A percentile compares a stretch with the other conserved stretches of the same genome.
These are phyloP conservation scores for Ormyrus nitidulus DNA, from an alignment of 2,888 invertebrate species.

Conservation along the genomic window DNA sequence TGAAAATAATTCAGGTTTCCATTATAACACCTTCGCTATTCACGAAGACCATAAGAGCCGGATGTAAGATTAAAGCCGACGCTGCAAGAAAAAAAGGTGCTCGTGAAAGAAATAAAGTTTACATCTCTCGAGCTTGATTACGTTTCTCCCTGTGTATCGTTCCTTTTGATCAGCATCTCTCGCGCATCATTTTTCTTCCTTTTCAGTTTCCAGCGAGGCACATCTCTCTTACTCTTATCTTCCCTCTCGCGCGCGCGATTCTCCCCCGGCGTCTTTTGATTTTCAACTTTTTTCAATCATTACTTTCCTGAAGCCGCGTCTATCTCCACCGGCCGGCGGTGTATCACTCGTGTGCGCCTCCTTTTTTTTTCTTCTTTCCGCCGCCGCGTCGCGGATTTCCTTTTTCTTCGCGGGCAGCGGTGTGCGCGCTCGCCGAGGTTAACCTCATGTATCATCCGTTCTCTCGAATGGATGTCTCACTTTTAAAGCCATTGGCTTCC, in stretches of 20 bases:
- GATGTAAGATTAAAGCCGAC: too few relatives aligned
- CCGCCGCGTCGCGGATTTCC: background rate
- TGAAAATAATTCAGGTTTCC: too few relatives aligned
- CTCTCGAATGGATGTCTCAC: constrained; percentile 45
- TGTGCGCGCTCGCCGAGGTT: constrained; percentile 13
- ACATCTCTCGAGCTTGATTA: constrained; percentile 22
- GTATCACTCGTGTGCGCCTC: background rate
- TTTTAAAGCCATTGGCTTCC: constrained; percentile 33
- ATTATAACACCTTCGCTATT: too few relatives aligned
- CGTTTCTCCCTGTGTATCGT: constrained; percentile 31
- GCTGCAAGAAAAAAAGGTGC: too few relatives aligned
- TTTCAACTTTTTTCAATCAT: constrained; percentile 45
- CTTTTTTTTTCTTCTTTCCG: background rate
- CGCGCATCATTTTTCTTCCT: constrained; percentile 33
- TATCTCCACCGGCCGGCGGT: constrained; percentile 1
- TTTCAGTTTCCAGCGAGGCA: background rate
- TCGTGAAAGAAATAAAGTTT: background rate
- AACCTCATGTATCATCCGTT: constrained; percentile 52
- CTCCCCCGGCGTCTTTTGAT: constrained; percentile 27
- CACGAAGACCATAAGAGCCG: too few relatives aligned
- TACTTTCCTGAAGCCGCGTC: constrained; percentile 41
- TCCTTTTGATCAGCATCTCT: constrained; percentile 43
- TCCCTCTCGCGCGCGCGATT: constrained; percentile 6
- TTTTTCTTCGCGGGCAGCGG: constrained; percentile 6
- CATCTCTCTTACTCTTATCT: constrained; percentile 1